Percentiles rank a stretch among this genome's conserved stretches.
Evolutionary conservation across 35 echinoderm and acorn worm genomes (phyloP).

Genomic region (Antedon bifida): DNA sequence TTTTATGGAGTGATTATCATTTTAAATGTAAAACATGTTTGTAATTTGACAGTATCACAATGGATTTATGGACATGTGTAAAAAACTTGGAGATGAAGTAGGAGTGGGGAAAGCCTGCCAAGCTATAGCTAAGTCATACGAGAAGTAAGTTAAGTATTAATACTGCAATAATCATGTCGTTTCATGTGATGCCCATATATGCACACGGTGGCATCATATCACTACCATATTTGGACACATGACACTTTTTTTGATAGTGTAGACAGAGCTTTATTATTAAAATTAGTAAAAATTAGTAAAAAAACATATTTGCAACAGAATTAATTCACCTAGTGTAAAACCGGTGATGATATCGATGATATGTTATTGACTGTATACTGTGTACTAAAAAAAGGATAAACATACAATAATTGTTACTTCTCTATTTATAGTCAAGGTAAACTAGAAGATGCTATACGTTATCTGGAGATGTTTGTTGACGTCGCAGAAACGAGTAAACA

Average conservation of each 20-base stretch:
- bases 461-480: constrained; percentile 96
- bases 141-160: constrained; percentile 42
- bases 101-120: constrained; percentile 95
- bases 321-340: too few relatives aligned
- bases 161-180: background rate
- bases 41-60: constrained; percentile 40
- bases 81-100: constrained; percentile 53
- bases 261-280: too few relatives aligned
- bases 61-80: constrained; percentile 88
- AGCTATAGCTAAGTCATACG: constrained; percentile 83
- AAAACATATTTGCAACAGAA: too few relatives aligned
- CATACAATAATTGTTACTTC: constrained; percentile 1
- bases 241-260: too few relatives aligned
- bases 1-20: too few relatives aligned
- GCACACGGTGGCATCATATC: too few relatives aligned
- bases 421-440: constrained; percentile 73
- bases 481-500: constrained; percentile 67
- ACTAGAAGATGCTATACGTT: constrained; percentile 73
- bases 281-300: too few relatives aligned
- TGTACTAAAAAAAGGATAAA: too few relatives aligned
- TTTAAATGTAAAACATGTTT: constrained; percentile 2
- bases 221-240: too few relatives aligned
- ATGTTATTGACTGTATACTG: too few relatives aligned
- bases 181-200: too few relatives aligned
- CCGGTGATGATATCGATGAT: too few relatives aligned